Evolutionary conservation across 2,113 vertebrate species (phyloP), one percentile per base, ranked within the genome.

Genomic region (Pelecanoides urinatrix): DNA sequence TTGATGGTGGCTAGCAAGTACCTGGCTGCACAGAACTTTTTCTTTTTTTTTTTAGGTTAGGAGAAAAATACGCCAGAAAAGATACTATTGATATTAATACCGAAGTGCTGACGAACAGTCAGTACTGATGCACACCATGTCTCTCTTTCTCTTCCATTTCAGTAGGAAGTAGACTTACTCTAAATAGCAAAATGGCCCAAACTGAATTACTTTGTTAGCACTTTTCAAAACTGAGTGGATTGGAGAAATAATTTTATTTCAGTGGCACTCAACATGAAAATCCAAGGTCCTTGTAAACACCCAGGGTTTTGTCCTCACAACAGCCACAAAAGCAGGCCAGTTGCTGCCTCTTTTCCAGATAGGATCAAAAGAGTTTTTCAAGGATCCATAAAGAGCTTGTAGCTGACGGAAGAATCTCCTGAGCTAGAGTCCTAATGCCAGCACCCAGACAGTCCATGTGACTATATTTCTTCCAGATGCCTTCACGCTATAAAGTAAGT

Each of bases 391-490:
- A 72, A 85, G 68, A 75, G 12, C 58, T 71, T 89, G 80, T 75
- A 85, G 77, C 84, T 95, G 71, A 91, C 0, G 1, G 80, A 97
- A 81, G 73, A 95, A 88, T 75, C 56, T 84, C n/a, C 88, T 91
- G 56, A 95, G 45, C 71, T 94, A 13, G 77, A 82, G 58, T 55
- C 63, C 30, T 79, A 73, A 59, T 82, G 81, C 87, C 89, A 95
- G 71, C 66, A 76, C 84, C 58, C 84, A 89, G 81, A 38, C 29
- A 73, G 59, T 85, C 74, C 95, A 91, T 92, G 91, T 95, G 92
- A 91, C 77, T 94, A 40, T 95, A 96, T 96, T 97, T 95, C 66
- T 94, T 92, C 97, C 96, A 97, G 96, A 94, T 97, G 94, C 77
- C 75, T 92, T 96, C 73, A 76, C 91, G 73, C 74, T 94, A 63